A percentile compares a stretch with the other conserved stretches of the same genome.
Conservation (phyloP, 2,797 vertebrate genomes). For the Numenius phaeopus region DNA sequence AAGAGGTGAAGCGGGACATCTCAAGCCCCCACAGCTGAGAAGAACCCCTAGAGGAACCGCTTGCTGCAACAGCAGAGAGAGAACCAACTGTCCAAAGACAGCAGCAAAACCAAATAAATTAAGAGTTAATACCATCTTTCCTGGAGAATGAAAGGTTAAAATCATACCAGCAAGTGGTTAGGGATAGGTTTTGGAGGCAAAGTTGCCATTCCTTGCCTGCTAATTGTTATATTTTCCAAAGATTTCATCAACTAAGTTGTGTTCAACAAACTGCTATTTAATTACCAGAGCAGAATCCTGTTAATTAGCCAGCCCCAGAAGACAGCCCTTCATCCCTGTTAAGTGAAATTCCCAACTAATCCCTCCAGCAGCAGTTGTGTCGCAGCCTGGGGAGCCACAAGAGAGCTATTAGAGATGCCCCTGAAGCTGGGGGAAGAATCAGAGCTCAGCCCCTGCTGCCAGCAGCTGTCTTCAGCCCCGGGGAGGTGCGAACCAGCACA, state of each 20-base stretch:
- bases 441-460: not conserved
- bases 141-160: not conserved
- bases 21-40: not conserved
- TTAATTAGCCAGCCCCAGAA: slow-evolving; percentile 63
- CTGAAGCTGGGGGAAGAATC: not conserved
- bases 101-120: not conserved
- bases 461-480: not conserved
- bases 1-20: not conserved
- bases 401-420: not conserved
- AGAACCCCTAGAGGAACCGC: not conserved
- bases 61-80: not conserved
- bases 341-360: slow-evolving; percentile 52
- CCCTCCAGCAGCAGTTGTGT: not conserved
- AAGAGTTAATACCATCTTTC: not conserved
- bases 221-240: slow-evolving; percentile 50
- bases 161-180: not conserved
- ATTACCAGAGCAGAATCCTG: slow-evolving; percentile 49
- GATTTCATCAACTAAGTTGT: slow-evolving; percentile 50
- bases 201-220: not conserved
- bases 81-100: not conserved
- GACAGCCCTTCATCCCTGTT: slow-evolving; percentile 32
- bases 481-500: not conserved
- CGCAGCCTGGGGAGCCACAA: not conserved
- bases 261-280: slow-evolving; percentile 53
- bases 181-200: not conserved